A percentile compares a stretch with the other conserved stretches of the same genome.
phyloP scores from a whole-genome alignment of 1,140 invertebrate species.

The Drosophila albomicans region DNA sequence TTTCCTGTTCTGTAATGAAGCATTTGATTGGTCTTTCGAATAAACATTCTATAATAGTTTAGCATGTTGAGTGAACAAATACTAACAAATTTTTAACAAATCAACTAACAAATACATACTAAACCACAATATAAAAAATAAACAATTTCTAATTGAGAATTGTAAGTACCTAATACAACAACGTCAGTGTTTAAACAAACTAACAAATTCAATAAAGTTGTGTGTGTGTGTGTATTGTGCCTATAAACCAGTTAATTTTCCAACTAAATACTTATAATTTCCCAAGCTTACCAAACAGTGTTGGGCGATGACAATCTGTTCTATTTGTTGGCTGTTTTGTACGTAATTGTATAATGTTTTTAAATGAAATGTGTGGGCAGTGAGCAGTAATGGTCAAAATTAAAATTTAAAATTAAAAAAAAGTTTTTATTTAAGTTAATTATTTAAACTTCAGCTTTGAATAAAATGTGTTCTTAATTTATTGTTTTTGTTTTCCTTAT shows the following conservation, averaged over 20 bases:
- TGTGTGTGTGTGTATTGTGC: slow-evolving; percentile 56
- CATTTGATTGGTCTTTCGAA: slow-evolving; percentile 75
- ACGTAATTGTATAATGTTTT: slow-evolving; percentile 39
- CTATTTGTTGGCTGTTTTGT: slow-evolving; percentile 56
- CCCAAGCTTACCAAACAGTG: background rate
- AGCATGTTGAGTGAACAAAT: slow-evolving; percentile 74
- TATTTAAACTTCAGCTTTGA: too few relatives aligned
- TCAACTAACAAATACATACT: slow-evolving; percentile 16
- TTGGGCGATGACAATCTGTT: slow-evolving; percentile 34
- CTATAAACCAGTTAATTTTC: slow-evolving; percentile 36
- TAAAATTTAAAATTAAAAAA: background rate
- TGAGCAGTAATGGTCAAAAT: background rate
- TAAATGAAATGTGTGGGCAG: background rate
- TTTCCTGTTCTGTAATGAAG: slow-evolving; percentile 66
- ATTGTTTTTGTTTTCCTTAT: too few relatives aligned
- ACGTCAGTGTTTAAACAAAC: slow-evolving; percentile 32
- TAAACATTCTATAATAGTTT: slow-evolving; percentile 64
- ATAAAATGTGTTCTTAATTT: too few relatives aligned
- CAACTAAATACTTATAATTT: slow-evolving; percentile 41
- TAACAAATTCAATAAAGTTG: slow-evolving; percentile 40
- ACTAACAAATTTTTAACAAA: slow-evolving; percentile 49
- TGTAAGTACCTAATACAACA: slow-evolving; percentile 45
- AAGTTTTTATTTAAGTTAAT: too few relatives aligned
- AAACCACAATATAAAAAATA: slow-evolving; percentile 11
- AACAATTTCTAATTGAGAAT: slow-evolving; percentile 23